Evolutionary conservation across 2,797 vertebrate species (phyloP).

Genomic region (Jordanella pulchra): DNA sequence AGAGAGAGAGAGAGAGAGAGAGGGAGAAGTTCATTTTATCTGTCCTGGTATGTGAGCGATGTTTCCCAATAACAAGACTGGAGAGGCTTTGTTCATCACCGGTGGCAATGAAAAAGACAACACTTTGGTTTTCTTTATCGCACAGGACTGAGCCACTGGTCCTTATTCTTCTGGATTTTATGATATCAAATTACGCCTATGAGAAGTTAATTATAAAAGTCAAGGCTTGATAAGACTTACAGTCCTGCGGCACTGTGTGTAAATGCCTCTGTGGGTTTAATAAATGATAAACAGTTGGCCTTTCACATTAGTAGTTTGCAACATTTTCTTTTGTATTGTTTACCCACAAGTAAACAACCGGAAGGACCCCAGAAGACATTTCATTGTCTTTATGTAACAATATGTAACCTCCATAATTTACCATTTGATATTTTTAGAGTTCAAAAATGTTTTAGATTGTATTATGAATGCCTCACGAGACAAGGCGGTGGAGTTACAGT

Average conservation of each 20-base stretch:
- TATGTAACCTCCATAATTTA: slow-evolving; percentile 29
- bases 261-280: slow-evolving; percentile 19
- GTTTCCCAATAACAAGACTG: slow-evolving; percentile 72
- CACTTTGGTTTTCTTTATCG: slow-evolving; percentile 50
- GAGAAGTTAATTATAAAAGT: slow-evolving; percentile 64
- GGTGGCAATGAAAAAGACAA: slow-evolving; percentile 42
- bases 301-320: slow-evolving; percentile 28
- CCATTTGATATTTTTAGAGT: slow-evolving; percentile 52
- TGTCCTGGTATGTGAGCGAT: slow-evolving; percentile 60
- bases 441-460: slow-evolving; percentile 28
- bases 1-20: slow-evolving; percentile 41
- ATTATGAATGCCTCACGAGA: slow-evolving; percentile 60
- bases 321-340: slow-evolving; percentile 15
- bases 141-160: slow-evolving; percentile 31
- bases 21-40: slow-evolving; percentile 57
- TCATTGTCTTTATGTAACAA: slow-evolving; percentile 57
- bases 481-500: slow-evolving; percentile 62
- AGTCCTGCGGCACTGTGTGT: slow-evolving; percentile 28
- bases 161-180: slow-evolving; percentile 30
- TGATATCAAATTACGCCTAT: slow-evolving; percentile 39
- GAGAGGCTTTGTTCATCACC: slow-evolving; percentile 57
- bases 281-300: slow-evolving; percentile 38
- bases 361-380: slow-evolving; percentile 41
- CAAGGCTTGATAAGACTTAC: slow-evolving; percentile 37
- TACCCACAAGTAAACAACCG: slow-evolving; percentile 27